phyloP scores from a whole-genome alignment of 2,797 vertebrate species.

The Coilia nasus region DNA sequence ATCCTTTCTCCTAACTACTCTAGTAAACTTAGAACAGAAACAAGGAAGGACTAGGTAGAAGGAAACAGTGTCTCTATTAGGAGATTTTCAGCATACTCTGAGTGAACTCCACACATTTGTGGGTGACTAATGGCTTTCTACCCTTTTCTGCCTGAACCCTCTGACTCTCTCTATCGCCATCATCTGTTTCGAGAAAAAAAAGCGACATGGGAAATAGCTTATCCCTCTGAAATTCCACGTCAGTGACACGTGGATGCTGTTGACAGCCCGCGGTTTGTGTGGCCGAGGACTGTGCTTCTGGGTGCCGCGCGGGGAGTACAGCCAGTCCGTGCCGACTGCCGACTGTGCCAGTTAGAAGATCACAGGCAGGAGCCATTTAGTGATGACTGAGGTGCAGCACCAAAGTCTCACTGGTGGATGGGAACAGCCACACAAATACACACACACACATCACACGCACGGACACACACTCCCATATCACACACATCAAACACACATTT shows the following conservation, averaged over 20 bases:
- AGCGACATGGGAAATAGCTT: background rate
- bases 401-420: slow-evolving; percentile 2
- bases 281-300: slow-evolving; percentile 35
- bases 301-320: slow-evolving; percentile 44
- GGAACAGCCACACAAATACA: background rate
- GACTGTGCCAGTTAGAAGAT: slow-evolving; percentile 23
- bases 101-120: background rate
- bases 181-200: background rate
- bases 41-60: background rate
- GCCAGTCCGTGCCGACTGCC: background rate
- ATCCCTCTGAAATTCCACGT: slow-evolving; percentile 33
- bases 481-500: background rate
- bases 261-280: slow-evolving; percentile 40
- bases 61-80: no score
- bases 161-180: background rate
- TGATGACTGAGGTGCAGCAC: background rate
- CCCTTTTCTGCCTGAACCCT: background rate
- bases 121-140: background rate
- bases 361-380: slow-evolving; percentile 6
- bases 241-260: background rate
- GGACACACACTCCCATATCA: background rate
- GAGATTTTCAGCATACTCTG: no score
- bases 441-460: background rate
- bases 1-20: no score
- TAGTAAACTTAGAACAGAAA: background rate